These are phyloP conservation scores for Hydropsyche betteni DNA, from an alignment of 2,888 invertebrate genomes.

Conservation along the genomic window DNA sequence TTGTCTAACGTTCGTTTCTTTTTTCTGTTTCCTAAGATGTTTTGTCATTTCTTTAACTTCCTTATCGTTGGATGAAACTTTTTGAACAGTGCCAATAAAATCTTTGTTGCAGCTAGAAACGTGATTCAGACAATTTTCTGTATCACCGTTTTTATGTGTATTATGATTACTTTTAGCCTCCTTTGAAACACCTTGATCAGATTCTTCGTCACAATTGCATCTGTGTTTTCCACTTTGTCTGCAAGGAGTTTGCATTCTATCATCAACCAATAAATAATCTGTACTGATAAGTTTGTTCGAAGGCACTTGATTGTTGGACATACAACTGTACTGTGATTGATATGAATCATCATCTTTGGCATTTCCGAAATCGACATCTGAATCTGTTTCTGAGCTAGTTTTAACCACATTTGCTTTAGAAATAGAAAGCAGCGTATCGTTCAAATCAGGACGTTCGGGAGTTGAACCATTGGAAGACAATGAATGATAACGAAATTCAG, in stretches of 20 bases:
- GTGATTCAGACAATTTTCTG: slow-evolving; percentile 55
- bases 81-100: slow-evolving; percentile 51
- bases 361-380: slow-evolving; percentile 44
- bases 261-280: slow-evolving; percentile 66
- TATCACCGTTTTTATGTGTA: slow-evolving; percentile 53
- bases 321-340: slow-evolving; percentile 37
- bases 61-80: slow-evolving; percentile 57
- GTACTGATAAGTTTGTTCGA: slow-evolving; percentile 50
- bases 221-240: slow-evolving; percentile 80
- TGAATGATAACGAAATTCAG: slow-evolving; percentile 48
- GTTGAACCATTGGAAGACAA: slow-evolving; percentile 50
- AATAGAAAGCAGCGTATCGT: slow-evolving; percentile 40
- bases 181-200: slow-evolving; percentile 58
- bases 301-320: slow-evolving; percentile 45
- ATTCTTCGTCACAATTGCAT: slow-evolving; percentile 78
- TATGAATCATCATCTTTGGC: slow-evolving; percentile 46
- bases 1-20: slow-evolving; percentile 62
- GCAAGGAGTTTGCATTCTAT: slow-evolving; percentile 76
- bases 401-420: slow-evolving; percentile 20
- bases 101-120: slow-evolving; percentile 56
- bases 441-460: slow-evolving; percentile 51
- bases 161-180: neutral
- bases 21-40: slow-evolving; percentile 61
- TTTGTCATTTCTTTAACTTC: slow-evolving; percentile 64
- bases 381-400: neutral